Evolutionary conservation across 2,888 invertebrate species (phyloP), one percentile per base, ranked within the genome.

Genomic region (Nomada goodeniana): DNA sequence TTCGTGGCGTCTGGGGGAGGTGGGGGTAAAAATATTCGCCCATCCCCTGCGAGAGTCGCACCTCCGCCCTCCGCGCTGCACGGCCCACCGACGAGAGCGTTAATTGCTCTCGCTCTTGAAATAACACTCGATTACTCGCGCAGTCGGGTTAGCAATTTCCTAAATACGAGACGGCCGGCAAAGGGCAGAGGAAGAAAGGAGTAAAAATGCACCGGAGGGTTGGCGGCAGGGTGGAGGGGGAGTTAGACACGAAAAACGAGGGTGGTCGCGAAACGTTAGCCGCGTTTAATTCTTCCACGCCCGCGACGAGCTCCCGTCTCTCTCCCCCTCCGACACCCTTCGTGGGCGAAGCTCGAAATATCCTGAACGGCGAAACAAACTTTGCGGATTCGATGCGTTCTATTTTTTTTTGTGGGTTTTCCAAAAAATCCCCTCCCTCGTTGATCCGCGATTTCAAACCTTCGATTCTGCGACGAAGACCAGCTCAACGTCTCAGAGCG

Each of bases 241-340:
- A 53, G 74, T 10, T 64, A 67, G 52, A 47, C 67, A 69, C 50
- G 76, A 79, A 72, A 69, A 69, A 84, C 74, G 67, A 75, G 64
- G 74, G 52, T 55, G 52, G 73, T 61, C 59, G 77, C 57, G 29
- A 61, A 75, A 69, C 59, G 65, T 55, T 75, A 61, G 76, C 77
- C 83, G 71, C 80, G 59, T 87, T 87, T 88, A 86, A 87, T 86
- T 87, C 86, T 59, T 71, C 36, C 36, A 50, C 68, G 69, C 76
- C 61, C 61, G 42, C 57, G 50, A 80, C 78, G 55, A 60, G 29
- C 20, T 18, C 50, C 3, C 13, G 18, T 10, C 36, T 59, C 23
- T 10, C 18, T 63, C 60, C 13, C 29, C 11, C 7, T 20, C 29
- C 11, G 42, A 11, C 53, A 50, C 68, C 10, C 44, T 36, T 59